phyloP scores from a whole-genome alignment of 2,797 vertebrate species.

The Xiphorhynchus erythropygius region DNA sequence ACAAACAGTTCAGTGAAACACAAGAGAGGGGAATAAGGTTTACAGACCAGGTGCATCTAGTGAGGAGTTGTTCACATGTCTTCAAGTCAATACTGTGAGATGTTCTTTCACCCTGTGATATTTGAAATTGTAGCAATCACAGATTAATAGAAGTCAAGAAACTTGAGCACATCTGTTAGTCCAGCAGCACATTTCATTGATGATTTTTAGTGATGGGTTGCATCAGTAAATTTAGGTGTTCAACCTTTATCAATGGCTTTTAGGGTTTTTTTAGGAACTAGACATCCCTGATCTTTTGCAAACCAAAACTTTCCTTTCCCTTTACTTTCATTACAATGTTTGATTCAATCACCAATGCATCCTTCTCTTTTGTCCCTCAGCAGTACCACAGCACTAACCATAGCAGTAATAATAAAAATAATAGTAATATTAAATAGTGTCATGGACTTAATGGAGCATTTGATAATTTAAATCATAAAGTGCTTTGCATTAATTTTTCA shows the following conservation, averaged over 20 bases:
- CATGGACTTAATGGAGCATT: rapidly evolving
- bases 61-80: not conserved
- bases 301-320: not conserved
- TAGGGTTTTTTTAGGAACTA: not conserved
- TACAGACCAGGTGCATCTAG: not conserved
- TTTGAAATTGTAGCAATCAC: not conserved
- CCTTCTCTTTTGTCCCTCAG: not conserved
- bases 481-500: not conserved
- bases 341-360: not conserved
- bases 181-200: not conserved
- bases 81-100: not conserved
- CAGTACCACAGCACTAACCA: not conserved
- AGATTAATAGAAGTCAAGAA: not conserved
- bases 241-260: not conserved
- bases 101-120: not conserved
- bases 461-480: not conserved
- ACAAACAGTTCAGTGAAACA: not conserved
- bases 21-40: not conserved
- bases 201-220: not conserved
- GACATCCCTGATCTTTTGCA: not conserved
- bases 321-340: not conserved
- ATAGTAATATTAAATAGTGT: rapidly evolving
- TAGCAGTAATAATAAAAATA: not conserved
- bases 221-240: not conserved
- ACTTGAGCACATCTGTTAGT: not conserved